These are phyloP conservation scores for Pseudachorutes palmiensis DNA, from an alignment of 1,140 invertebrate genomes.

Conservation along the genomic window DNA sequence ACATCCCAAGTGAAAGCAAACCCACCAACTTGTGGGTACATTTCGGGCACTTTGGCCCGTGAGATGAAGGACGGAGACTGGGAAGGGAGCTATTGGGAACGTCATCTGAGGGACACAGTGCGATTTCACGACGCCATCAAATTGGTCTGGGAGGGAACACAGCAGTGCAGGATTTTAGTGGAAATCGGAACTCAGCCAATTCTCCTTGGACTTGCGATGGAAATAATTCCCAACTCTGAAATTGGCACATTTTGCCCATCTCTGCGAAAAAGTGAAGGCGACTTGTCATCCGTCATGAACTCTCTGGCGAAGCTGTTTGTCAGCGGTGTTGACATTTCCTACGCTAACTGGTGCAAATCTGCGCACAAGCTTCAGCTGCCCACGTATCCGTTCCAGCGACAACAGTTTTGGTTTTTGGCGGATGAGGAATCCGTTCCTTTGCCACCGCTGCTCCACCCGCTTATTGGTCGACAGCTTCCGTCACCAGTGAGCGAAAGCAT, in stretches of 20 bases:
- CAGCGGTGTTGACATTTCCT: not conserved
- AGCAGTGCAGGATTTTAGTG: slow-evolving; percentile 21
- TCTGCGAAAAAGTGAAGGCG: not conserved
- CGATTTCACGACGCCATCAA: slow-evolving; percentile 7
- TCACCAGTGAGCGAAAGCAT: not conserved
- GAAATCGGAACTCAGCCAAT: slow-evolving; percentile 12
- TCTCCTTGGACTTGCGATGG: slow-evolving; percentile 5
- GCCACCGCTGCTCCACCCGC: slow-evolving; percentile 4
- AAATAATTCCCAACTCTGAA: not conserved
- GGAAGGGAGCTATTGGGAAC: not conserved
- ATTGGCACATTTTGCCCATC: slow-evolving; percentile 9
- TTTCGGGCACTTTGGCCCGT: not conserved
- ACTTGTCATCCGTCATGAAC: not conserved
- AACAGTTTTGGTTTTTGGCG: not conserved
- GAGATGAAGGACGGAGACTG: not conserved
- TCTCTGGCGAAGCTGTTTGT: slow-evolving; percentile 1
- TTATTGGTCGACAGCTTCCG: not conserved
- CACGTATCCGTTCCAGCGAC: slow-evolving; percentile 15
- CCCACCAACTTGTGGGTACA: not conserved
- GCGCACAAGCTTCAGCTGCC: not conserved
- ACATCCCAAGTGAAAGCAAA: not conserved
- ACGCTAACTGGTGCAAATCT: not conserved
- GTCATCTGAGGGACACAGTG: slow-evolving; percentile 6
- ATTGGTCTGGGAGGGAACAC: slow-evolving; percentile 17
- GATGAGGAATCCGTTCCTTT: not conserved